Base-by-base conservation (phyloP, 2,113 vertebrate species). In the Xiphophorus hellerii region DNA sequence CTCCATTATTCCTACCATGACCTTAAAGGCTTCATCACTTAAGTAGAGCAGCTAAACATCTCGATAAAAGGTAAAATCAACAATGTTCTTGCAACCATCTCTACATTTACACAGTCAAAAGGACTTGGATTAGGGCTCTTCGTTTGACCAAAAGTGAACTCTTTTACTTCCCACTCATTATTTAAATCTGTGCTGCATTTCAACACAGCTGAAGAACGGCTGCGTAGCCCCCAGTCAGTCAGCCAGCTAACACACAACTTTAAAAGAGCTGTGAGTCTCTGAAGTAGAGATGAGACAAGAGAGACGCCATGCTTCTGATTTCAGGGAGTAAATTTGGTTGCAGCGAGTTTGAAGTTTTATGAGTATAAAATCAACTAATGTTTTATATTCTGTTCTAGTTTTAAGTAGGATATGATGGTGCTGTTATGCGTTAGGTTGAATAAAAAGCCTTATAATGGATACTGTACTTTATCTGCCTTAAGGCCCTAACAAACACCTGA, bases 251-350 rank as follows among this genome's bases (percentile, higher is more conserved):
- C 71, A 58, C 76, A 73, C 51, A 75, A 76, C 78, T 82, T 84
- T 73, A 73, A 87, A 89, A 78, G 61, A 85, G 66, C 61, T 20
- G 30, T 0, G 48, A 75, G 71, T 66, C 66, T 89, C 75, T 89
- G 74, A 88, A 84, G 82, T 82, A 3, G 33, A 83, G 74, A 85
- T 87, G 76, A 92, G 30, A 89, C 44, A 69, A 84, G 58, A 12
- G 29, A 75, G 48, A 44, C 30, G 31, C 5, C 28, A 33, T 76
- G 72, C 68, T 69, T 83, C 65, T 74, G 66, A 71, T 63, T 65
- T 74, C 69, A 71, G 71, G 69, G 65, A 74, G 65, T 74, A 68
- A 73, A 77, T n/a, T 39, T 82, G 66, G 65, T 73, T 69, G 73
- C 27, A 42, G 28, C 54, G 44, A 29, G 35, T 62, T 71, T 73